Conservation (phyloP, 1,140 invertebrate genomes). For the Tenebrio molitor region DNA sequence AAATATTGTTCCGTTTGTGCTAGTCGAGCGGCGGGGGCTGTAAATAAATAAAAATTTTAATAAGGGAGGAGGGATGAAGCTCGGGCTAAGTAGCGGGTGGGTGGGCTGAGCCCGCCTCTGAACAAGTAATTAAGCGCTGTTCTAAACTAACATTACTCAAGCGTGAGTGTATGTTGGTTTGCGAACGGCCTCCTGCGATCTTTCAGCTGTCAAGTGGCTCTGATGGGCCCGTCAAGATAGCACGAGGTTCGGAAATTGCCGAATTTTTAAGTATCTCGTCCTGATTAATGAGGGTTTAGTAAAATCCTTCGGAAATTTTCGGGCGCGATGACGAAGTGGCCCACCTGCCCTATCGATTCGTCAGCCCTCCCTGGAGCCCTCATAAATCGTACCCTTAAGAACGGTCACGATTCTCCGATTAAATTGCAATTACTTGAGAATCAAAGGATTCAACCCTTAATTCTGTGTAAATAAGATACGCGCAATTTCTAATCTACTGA, state of each 20-base stretch:
- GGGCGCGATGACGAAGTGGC: neutral
- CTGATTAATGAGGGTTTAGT: slow-evolving; percentile 41
- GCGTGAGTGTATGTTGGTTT: slow-evolving; percentile 45
- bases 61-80: slow-evolving; percentile 13
- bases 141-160: slow-evolving; percentile 44
- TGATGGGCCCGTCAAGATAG: slow-evolving; percentile 36
- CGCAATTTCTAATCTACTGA: slow-evolving; percentile 47
- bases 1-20: neutral
- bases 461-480: slow-evolving; percentile 54
- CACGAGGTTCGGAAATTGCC: slow-evolving; percentile 42
- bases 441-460: slow-evolving; percentile 52
- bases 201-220: slow-evolving; percentile 43
- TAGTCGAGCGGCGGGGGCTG: neutral
- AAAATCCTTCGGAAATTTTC: slow-evolving; percentile 15
- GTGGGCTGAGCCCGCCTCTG: slow-evolving; percentile 43
- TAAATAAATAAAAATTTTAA: slow-evolving; percentile 21
- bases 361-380: slow-evolving; percentile 22
- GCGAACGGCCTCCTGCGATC: slow-evolving; percentile 45
- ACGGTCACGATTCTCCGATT: slow-evolving; percentile 51
- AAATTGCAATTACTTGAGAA: slow-evolving; percentile 55
- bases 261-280: slow-evolving; percentile 43
- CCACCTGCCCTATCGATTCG: slow-evolving; percentile 39
- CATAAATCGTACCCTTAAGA: slow-evolving; percentile 52
- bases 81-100: slow-evolving; percentile 43
- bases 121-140: slow-evolving; percentile 50